A percentile compares a stretch with the other conserved stretches of the same genome.
Evolutionary conservation across 2,888 invertebrate genomes (phyloP).

Genomic region (Steinernema carpocapsae): DNA sequence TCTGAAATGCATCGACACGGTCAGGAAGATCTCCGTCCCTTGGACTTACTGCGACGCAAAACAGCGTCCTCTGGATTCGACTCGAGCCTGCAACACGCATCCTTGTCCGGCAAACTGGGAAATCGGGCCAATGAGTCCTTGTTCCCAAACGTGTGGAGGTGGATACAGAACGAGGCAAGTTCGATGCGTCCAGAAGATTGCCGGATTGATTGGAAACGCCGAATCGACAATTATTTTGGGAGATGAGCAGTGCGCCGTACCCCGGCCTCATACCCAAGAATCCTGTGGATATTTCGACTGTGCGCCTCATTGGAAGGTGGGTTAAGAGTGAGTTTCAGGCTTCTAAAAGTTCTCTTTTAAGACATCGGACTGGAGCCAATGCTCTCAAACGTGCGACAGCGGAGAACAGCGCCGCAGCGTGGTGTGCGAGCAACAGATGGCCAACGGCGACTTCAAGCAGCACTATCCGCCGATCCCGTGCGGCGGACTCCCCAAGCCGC

Average conservation of each 20-base stretch:
- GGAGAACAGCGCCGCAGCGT: conserved; percentile 84
- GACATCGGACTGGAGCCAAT: conserved; percentile 73
- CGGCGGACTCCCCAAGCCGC: conserved; percentile 76
- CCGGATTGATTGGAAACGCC: conserved; percentile 78
- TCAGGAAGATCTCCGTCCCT: conserved; percentile 74
- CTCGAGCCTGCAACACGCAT: conserved; percentile 86
- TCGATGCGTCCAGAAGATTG: conserved; percentile 76
- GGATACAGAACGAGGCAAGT: conserved; percentile 86
- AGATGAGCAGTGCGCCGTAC: conserved; percentile 79
- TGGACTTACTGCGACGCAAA: conserved; percentile 86
- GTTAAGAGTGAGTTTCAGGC: conserved; percentile 62
- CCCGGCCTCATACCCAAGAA: conserved; percentile 68
- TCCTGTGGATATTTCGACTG: conserved; percentile 92
- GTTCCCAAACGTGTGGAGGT: conserved; percentile 90
- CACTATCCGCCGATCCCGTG: conserved; percentile 76
- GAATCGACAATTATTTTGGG: conserved; percentile 90
- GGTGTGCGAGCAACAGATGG: conserved; percentile 87
- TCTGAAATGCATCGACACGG: conserved; percentile 53
- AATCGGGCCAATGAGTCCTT: conserved; percentile 70
- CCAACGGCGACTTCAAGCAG: conserved; percentile 80
- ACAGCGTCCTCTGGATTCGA: conserved; percentile 85
- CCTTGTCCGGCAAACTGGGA: conserved; percentile 85
- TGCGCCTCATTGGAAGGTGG: conserved; percentile 85
- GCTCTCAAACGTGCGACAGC: conserved; percentile 89
- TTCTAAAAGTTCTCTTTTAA: conserved; percentile 31